Percentiles rank a stretch among this genome's conserved stretches.
phyloP scores from a whole-genome alignment of 2,888 invertebrate species.

The Drepanosiphum platanoidis region DNA sequence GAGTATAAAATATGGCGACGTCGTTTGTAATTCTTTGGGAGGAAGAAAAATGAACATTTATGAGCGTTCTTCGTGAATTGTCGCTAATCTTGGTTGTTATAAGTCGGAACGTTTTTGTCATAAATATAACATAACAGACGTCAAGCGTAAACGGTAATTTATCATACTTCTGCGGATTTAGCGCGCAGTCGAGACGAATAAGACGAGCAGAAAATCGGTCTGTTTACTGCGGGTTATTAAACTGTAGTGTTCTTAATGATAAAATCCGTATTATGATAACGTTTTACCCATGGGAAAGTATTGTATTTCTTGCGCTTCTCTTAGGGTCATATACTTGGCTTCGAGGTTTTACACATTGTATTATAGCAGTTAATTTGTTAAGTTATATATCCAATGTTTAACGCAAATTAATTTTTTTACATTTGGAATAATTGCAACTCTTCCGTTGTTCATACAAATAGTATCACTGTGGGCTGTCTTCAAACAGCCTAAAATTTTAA shows the following conservation, averaged over 20 bases:
- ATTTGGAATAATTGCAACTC: too few species aligned
- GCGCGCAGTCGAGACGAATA: background rate
- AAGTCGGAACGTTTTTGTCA: constrained; percentile 4
- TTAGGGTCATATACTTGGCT: too few species aligned
- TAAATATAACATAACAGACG: constrained; percentile 11
- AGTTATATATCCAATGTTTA: too few species aligned
- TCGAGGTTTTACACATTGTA: too few species aligned
- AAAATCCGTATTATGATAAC: background rate
- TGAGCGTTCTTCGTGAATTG: background rate
- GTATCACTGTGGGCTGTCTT: too few species aligned
- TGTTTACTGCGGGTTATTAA: background rate
- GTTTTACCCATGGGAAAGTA: background rate
- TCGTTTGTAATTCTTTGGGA: background rate
- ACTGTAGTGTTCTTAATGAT: background rate
- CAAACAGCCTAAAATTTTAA: too few species aligned
- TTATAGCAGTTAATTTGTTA: too few species aligned
- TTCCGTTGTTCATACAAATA: too few species aligned
- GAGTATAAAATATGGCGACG: background rate
- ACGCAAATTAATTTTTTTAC: too few species aligned
- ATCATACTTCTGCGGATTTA: constrained; percentile 8
- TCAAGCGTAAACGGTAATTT: constrained; percentile 11
- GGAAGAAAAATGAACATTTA: constrained; percentile 25
- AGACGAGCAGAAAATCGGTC: constrained; percentile 6
- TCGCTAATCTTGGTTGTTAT: constrained; percentile 5
- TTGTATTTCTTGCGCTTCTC: too few species aligned